Conservation (phyloP, 1,140 invertebrate species). For the Microvelia longipes region DNA sequence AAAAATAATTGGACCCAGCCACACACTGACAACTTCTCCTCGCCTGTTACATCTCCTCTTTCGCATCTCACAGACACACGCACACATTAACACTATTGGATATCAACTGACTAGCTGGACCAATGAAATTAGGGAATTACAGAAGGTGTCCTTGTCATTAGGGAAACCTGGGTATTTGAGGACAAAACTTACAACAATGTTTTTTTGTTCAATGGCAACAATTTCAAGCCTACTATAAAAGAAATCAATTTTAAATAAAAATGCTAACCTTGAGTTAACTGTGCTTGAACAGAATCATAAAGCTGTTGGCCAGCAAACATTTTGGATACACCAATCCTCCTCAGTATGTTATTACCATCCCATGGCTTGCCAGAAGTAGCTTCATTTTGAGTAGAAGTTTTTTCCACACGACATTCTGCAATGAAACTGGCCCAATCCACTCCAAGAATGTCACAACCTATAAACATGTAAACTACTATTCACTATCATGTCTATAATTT, state of each 20-base stretch:
- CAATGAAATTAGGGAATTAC: background rate
- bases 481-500: conserved; percentile 4
- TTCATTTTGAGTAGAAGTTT: conserved; percentile 27
- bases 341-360: conserved; percentile 52
- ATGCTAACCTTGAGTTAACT: conserved; percentile 25
- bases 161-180: background rate
- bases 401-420: conserved; percentile 46
- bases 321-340: conserved; percentile 52
- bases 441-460: conserved; percentile 52
- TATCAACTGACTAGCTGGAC: background rate
- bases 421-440: conserved; percentile 82
- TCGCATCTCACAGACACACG: background rate
- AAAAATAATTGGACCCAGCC: no score
- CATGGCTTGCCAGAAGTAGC: conserved; percentile 49
- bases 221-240: background rate
- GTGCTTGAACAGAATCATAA: conserved; percentile 39
- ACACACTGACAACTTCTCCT: no score
- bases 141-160: background rate
- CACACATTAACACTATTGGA: background rate
- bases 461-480: no score
- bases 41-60: no score
- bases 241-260: background rate
- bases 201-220: background rate
- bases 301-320: conserved; percentile 48
- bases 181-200: background rate